Percentiles rank a stretch among this genome's conserved stretches.
Evolutionary conservation across 1,140 invertebrate species (phyloP).

Genomic region (Arctopsyche grandis): DNA sequence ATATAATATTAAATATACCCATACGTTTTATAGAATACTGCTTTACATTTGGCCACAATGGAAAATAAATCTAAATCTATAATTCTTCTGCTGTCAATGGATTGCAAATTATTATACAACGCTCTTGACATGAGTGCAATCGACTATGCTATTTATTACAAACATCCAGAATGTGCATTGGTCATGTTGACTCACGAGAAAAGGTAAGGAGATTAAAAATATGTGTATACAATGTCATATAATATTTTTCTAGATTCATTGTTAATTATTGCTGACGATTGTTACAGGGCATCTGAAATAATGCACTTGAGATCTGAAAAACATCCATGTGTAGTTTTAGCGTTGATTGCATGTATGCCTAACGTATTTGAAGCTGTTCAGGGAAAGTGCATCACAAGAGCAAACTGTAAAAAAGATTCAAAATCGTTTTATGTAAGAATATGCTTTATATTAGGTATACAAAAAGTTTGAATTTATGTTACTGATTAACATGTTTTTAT

Average conservation of each 20-base stretch:
- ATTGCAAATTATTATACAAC: constrained; percentile 80
- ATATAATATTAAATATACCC: too few species aligned
- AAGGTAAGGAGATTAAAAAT: too few species aligned
- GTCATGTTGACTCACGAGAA: constrained; percentile 84
- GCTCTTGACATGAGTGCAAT: constrained; percentile 81
- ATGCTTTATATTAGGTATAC: too few species aligned
- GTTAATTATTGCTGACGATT: not conserved
- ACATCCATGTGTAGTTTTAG: constrained; percentile 80
- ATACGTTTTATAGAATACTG: constrained; percentile 84
- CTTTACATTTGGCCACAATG: constrained; percentile 85
- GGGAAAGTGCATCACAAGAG: constrained; percentile 82
- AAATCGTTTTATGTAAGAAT: constrained; percentile 81
- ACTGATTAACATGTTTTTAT: not conserved
- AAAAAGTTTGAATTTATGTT: not conserved
- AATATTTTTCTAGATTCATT: not conserved
- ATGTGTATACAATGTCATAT: not conserved
- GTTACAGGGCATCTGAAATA: constrained; percentile 74
- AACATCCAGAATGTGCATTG: constrained; percentile 82
- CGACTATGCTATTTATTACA: constrained; percentile 87
- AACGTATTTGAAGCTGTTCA: constrained; percentile 81
- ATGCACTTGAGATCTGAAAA: constrained; percentile 77
- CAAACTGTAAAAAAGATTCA: constrained; percentile 83
- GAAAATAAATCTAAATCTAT: constrained; percentile 83
- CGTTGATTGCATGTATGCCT: constrained; percentile 81
- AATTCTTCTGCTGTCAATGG: constrained; percentile 77